Percentiles rank a stretch among this genome's conserved stretches.
These are phyloP conservation scores for Ceratotherium simum DNA, from an alignment of 2,113 vertebrate genomes.

Conservation along the genomic window DNA sequence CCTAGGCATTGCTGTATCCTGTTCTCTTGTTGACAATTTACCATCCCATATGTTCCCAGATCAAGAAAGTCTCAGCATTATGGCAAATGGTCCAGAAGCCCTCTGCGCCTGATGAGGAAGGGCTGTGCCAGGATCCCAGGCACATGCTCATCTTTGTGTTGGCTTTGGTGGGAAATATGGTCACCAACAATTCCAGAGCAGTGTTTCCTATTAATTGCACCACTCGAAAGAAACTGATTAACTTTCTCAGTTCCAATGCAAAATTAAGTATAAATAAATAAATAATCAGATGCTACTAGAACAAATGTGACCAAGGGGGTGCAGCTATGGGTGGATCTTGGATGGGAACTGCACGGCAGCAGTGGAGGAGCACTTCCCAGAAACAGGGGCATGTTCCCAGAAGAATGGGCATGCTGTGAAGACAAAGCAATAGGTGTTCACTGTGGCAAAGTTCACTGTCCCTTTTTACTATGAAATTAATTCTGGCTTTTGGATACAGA, in stretches of 20 bases:
- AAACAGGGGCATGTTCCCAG: neutral
- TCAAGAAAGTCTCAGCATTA: neutral
- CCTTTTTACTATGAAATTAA: neutral
- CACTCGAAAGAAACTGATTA: neutral
- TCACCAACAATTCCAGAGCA: neutral
- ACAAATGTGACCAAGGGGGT: neutral
- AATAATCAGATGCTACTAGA: neutral
- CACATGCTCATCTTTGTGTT: neutral
- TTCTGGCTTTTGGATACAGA: neutral
- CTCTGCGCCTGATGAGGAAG: neutral
- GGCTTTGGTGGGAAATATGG: neutral
- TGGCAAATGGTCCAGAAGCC: neutral
- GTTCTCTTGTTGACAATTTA: neutral
- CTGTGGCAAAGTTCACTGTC: neutral
- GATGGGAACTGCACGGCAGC: neutral
- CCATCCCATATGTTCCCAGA: neutral
- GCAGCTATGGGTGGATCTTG: neutral
- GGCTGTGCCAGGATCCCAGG: too few species aligned
- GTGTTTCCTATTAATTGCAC: neutral
- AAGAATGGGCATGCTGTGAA: neutral
- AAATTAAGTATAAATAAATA: neutral
- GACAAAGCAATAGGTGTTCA: neutral
- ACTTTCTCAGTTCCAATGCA: neutral
- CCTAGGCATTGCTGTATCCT: neutral
- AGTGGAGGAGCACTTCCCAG: neutral